Evolutionary conservation across 1,140 invertebrate species (phyloP).

Genomic region (Subanguina moxae): DNA sequence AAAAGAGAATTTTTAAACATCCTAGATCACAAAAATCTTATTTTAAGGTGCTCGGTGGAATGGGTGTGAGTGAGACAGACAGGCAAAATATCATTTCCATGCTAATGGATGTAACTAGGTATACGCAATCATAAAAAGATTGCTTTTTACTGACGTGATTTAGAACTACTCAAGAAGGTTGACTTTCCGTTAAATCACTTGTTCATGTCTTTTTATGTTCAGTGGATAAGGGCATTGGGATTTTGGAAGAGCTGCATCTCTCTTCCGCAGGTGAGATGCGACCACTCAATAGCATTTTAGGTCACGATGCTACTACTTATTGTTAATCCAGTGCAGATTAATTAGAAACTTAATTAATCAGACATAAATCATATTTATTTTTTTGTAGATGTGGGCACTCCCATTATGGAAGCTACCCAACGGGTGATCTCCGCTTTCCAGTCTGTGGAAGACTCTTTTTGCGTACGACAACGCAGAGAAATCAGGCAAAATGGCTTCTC

Average conservation of each 20-base stretch:
- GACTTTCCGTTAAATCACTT: too few species aligned
- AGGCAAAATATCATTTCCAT: slow-evolving; percentile 1
- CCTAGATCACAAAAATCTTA: too few species aligned
- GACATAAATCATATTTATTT: too few species aligned
- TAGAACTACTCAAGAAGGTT: too few species aligned
- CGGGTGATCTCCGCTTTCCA: neutral
- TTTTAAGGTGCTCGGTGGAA: neutral
- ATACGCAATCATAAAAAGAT: neutral
- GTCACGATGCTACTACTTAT: too few species aligned
- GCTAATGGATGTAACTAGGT: slow-evolving; percentile 11
- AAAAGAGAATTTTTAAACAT: too few species aligned
- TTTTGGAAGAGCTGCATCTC: neutral
- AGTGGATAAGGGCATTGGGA: neutral
- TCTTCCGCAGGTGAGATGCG: too few species aligned
- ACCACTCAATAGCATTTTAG: too few species aligned
- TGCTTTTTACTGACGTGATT: too few species aligned
- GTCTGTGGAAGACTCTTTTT: slow-evolving; percentile 1
- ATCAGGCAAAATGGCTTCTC: neutral
- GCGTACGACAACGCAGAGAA: neutral
- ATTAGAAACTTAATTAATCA: too few species aligned
- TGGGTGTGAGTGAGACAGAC: slow-evolving; percentile 7
- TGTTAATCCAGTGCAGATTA: too few species aligned
- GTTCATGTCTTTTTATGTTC: too few species aligned
- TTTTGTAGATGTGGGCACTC: slow-evolving; percentile 1
- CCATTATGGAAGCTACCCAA: slow-evolving; percentile 1